Evolutionary conservation across 2,113 vertebrate species (phyloP).

Genomic region (Noturus placidus): DNA sequence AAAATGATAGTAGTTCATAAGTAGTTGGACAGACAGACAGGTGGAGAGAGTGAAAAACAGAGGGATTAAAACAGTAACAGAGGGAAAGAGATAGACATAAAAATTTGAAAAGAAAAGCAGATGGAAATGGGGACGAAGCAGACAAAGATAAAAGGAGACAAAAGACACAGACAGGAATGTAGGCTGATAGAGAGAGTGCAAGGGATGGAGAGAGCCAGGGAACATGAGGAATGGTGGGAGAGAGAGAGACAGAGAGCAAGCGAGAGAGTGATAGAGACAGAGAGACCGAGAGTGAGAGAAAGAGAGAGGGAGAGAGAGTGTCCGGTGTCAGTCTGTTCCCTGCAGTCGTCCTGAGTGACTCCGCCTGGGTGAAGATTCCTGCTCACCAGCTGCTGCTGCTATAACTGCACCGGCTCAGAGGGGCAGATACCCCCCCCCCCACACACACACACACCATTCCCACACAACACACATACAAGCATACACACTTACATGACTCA

Average conservation of each 20-base stretch:
- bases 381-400: conserved; percentile 24
- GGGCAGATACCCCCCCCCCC: too few species aligned
- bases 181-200: neutral
- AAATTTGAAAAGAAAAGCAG: neutral
- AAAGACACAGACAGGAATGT: neutral
- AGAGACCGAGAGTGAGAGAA: neutral
- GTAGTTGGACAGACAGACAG: neutral
- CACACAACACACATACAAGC: neutral
- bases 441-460: too few species aligned
- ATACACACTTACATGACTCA: neutral
- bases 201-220: neutral
- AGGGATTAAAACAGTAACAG: neutral
- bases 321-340: conserved; percentile 29
- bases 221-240: neutral
- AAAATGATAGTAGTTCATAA: too few species aligned
- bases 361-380: conserved; percentile 20
- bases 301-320: neutral
- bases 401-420: conserved; percentile 5
- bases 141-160: neutral
- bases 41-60: neutral
- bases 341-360: conserved; percentile 20
- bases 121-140: neutral
- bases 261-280: neutral
- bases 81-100: neutral
- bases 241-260: neutral